Evolutionary conservation across 2,797 vertebrate genomes (phyloP), one percentile per base, ranked within the genome.

Genomic region (Austrolebias charrua): DNA sequence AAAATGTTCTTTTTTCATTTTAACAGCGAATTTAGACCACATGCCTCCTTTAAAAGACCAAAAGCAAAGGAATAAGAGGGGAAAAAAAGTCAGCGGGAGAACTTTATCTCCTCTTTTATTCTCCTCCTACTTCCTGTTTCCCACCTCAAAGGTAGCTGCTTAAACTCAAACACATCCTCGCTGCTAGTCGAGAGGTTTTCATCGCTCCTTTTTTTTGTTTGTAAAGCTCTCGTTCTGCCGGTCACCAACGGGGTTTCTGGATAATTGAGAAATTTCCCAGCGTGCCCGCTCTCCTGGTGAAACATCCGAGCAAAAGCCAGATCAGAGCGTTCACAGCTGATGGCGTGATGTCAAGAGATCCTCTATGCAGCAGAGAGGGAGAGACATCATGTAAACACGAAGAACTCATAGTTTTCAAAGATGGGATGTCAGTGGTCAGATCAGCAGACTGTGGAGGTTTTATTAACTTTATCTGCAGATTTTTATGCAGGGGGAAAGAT

Each of bases 201-300:
- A n/a, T 4, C 1, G 61, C 73, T 77, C 46, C 64, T 59, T 50
- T 69, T 71, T 50, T 45, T 33, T 60, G 19, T 65, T 62, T 77
- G 33, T 54, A 48, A 63, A 58, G 58, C 45, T 66, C 66, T 62
- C 12, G 12, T 75, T 76, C 59, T 35, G 46, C 61, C 14, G 48
- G 69, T 76, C 79, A 79, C 80, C 72, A 61, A 69, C 38, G 54
- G 76, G 60, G 44, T 65, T 24, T 76, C 76, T 72, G 71, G 73
- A 57, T 84, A 85, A 86, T 79, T 85, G 86, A 73, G 71, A 78
- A 74, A 71, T 67, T 58, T 85, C 82, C 66, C 76, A 75, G 77
- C 81, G 83, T 72, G 83, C 66, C 56, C 43, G n/a, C 73, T 79
- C 74, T 85, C 69, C 53, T 57, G 66, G 70, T 69, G 63, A 77